Evolutionary conservation across 2,113 vertebrate genomes (phyloP), one percentile per base, ranked within the genome.

Genomic region (Eurystomus gularis): DNA sequence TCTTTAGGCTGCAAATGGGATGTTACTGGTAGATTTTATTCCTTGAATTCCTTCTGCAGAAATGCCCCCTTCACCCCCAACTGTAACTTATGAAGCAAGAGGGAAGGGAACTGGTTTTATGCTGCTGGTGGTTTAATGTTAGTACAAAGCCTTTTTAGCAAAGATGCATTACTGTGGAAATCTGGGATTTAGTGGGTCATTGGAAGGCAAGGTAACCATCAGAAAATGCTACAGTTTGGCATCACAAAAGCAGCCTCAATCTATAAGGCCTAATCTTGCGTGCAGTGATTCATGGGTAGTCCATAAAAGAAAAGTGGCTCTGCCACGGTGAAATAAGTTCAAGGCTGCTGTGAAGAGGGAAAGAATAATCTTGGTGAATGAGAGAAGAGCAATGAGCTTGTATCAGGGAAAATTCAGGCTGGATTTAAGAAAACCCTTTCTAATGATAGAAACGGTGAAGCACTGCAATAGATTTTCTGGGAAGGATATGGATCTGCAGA

Each of bases 341-440:
- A 92, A 93, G 80, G 86, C 55, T 92, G 52, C 51, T 55, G 60
- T 0, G 3, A 86, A 81, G 21, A 17, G 12, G 1, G 7, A 21
- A 75, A 71, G 51, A 89, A 54, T 75, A 94, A 91, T 88, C 83
- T 86, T 5, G 1, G 52, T 57, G 61, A 35, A 70, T 75, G 35
- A 92, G 77, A 91, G 65, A 94, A 89, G 81, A 92, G 46, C 52
- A 81, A 81, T 58, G 69, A 94, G 35, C 29, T 62, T 58, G 29
- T 62, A 90, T 81, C 42, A 90, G 58, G 60, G 64, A 86, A 86
- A 90, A 93, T 73, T 81, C 55, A 71, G 80, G 28, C 26, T 91
- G 64, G 64, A 70, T 94, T 92, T 81, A 82, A 91, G 83, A 86
- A 88, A 95, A 77, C 33, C 23, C n/a, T 75, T 86, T 81, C 51